Base-by-base conservation (phyloP, 2,113 vertebrate species). In the Acanthochromis polyacanthus region DNA sequence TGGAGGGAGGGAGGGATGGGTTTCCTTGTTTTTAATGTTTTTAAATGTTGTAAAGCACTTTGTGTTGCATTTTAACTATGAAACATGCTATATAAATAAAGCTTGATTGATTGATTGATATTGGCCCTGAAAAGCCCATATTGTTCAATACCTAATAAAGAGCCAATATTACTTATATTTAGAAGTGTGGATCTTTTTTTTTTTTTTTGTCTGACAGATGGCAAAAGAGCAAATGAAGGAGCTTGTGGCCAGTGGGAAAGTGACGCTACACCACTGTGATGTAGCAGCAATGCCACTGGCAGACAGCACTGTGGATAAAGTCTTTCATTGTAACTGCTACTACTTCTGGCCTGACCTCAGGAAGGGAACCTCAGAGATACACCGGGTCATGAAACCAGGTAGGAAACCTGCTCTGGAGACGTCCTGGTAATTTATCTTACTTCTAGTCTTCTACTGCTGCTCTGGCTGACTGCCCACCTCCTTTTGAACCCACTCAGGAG, bases 251-350 rank as follows among this genome's bases (percentile, higher is more conserved):
- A 71, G 57, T 61, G 87, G 92, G 3, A 95, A 92, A 82, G 82
- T 94, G 57, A 89, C 56, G 0, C 69, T 95, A n/a, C 60, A 93
- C 55, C 86, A 45, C 19, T 87, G 90, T 87, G 90, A 90, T 25
- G 74, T 95, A 36, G 79, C 84, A 36, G 73, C 76, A 0, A 93
- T 95, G 93, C 93, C 93, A 17, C 76, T 95, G 15, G 23, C 40
- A 36, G 90, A 94, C 55, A 86, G 38, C 76, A 76, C 40, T 5
- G 88, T 95, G 46, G 94, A 95, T 72, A 94, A 83, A 77, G 93
- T 95, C 4, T 95, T 91, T 68, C 94, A 95, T 73, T 94, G 93
- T 78, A 95, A 95, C 86, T 94, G 94, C 76, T 95, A 95, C 83
- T 95, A 95, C 86, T 95, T 88, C 88, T 95, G 94, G 94, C 93